These are phyloP conservation scores for Argyresthia albistria DNA, from an alignment of 2,888 invertebrate species.

Conservation along the genomic window DNA sequence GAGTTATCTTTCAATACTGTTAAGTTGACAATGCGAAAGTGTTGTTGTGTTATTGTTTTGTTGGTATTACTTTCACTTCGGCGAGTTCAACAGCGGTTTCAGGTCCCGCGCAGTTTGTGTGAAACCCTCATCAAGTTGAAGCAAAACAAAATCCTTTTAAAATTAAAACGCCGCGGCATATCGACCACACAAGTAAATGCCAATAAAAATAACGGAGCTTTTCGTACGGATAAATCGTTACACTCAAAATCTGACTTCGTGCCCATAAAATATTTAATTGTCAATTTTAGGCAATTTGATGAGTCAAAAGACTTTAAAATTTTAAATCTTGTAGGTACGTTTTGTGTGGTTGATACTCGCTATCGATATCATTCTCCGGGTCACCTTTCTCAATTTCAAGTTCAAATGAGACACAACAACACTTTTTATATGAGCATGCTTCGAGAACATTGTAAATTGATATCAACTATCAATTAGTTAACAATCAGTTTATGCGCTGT, in stretches of 20 bases:
- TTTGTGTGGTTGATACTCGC: too few relatives aligned
- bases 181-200: conserved; percentile 51
- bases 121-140: neutral
- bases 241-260: conserved; percentile 34
- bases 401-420: too few relatives aligned
- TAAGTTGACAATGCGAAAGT: conserved; percentile 20
- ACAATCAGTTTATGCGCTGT: conserved; percentile 29
- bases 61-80: conserved; percentile 4
- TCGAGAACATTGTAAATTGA: conserved; percentile 21
- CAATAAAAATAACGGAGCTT: conserved; percentile 51
- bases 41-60: conserved; percentile 22
- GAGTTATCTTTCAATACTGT: conserved; percentile 28
- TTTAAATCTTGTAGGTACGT: too few relatives aligned
- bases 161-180: conserved; percentile 17
- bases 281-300: neutral
- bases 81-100: neutral
- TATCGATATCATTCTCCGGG: neutral
- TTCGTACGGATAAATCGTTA: conserved; percentile 18
- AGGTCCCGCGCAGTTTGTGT: neutral
- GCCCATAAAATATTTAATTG: conserved; percentile 29
- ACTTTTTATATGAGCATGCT: conserved; percentile 3
- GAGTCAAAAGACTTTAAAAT: too few relatives aligned
- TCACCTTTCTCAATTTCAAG: conserved; percentile 8
- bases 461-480: conserved; percentile 29
- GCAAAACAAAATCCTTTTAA: conserved; percentile 17